These are phyloP conservation scores for Linnaemya vulpina DNA, from an alignment of 2,888 invertebrate genomes.

Conservation along the genomic window DNA sequence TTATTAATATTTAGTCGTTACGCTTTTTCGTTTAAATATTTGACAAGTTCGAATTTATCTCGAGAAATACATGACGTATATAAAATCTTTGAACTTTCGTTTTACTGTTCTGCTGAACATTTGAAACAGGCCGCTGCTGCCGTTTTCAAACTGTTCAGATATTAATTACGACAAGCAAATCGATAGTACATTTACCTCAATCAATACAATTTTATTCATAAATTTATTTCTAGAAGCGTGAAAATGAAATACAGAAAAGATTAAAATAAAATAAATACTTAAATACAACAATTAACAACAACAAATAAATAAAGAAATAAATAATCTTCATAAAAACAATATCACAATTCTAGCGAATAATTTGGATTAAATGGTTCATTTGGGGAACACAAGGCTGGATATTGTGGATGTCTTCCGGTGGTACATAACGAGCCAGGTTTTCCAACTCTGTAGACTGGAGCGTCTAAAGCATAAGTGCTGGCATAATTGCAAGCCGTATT, in stretches of 20 bases:
- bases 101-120: too few species aligned
- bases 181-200: not conserved
- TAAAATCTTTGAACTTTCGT: too few species aligned
- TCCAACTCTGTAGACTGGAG: slow-evolving; percentile 79
- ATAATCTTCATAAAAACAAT: not conserved
- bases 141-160: not conserved
- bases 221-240: not conserved
- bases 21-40: too few species aligned
- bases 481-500: slow-evolving; percentile 82
- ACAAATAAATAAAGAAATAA: slow-evolving; percentile 1
- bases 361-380: slow-evolving; percentile 81
- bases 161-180: not conserved
- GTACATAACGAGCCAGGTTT: slow-evolving; percentile 79
- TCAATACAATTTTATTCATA: slow-evolving; percentile 22
- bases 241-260: not conserved
- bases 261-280: slow-evolving; percentile 13
- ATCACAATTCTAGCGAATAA: slow-evolving; percentile 71
- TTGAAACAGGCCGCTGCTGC: too few species aligned
- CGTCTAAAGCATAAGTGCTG: slow-evolving; percentile 79
- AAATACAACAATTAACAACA: not conserved
- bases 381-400: slow-evolving; percentile 80
- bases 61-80: too few species aligned
- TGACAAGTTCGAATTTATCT: too few species aligned
- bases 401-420: slow-evolving; percentile 78
- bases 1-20: too few species aligned